Evolutionary conservation across 2,888 invertebrate species (phyloP).

Genomic region (Tanytarsus gracilentus): DNA sequence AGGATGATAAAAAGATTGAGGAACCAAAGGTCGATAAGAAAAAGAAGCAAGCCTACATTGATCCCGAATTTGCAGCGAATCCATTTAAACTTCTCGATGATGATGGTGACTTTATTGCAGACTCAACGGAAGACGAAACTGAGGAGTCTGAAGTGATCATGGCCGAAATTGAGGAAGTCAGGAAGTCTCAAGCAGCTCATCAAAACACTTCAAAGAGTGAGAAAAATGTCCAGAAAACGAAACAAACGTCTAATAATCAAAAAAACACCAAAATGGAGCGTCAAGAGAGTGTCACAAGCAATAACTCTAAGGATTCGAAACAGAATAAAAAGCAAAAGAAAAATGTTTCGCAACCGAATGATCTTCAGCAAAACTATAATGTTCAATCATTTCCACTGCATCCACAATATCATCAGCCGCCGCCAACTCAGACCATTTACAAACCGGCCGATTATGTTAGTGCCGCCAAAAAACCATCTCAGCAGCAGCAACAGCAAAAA

Average conservation of each 20-base stretch:
- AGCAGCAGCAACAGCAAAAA: not conserved
- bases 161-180: not conserved
- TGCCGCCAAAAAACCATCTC: slow-evolving; percentile 25
- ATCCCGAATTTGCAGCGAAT: slow-evolving; percentile 31
- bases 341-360: not conserved
- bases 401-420: slow-evolving; percentile 1
- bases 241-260: slow-evolving; percentile 30
- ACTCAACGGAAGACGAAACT: not conserved
- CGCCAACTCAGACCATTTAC: too few species aligned
- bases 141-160: too few species aligned
- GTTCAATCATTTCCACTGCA: not conserved
- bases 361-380: too few species aligned
- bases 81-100: slow-evolving; percentile 30
- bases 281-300: slow-evolving; percentile 30
- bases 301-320: slow-evolving; percentile 17
- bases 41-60: slow-evolving; percentile 29
- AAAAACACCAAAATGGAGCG: slow-evolving; percentile 31
- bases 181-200: not conserved
- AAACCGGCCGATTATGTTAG: not conserved
- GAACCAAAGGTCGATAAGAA: not conserved
- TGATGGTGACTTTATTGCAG: slow-evolving; percentile 24
- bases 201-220: slow-evolving; percentile 1
- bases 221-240: slow-evolving; percentile 26
- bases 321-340: slow-evolving; percentile 13
- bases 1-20: not conserved